These are phyloP conservation scores for Bovichtus diacanthus DNA, from an alignment of 2,797 vertebrate species.

Conservation along the genomic window DNA sequence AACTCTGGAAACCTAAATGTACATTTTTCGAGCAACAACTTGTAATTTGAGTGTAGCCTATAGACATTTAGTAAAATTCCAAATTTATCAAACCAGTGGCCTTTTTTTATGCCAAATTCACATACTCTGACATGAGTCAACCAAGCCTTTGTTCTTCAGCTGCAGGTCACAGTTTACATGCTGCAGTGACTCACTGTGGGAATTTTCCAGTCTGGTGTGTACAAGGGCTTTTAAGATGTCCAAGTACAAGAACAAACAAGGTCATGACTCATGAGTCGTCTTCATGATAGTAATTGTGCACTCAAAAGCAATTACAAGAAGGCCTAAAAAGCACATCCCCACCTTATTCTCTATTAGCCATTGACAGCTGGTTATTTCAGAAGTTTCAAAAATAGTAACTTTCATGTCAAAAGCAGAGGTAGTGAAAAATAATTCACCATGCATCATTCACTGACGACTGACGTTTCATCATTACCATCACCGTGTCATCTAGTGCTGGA, in stretches of 20 bases:
- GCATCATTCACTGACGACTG: not conserved
- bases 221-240: conserved; percentile 14
- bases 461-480: not conserved
- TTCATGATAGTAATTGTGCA: conserved; percentile 20
- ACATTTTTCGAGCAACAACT: not conserved
- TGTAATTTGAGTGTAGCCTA: not conserved
- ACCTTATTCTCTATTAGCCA: not conserved
- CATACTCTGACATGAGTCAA: not conserved
- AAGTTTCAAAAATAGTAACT: not conserved
- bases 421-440: not conserved
- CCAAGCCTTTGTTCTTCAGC: conserved; percentile 8
- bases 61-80: not conserved
- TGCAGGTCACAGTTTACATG: conserved; percentile 5
- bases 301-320: conserved; percentile 34
- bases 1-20: not conserved
- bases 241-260: conserved; percentile 20
- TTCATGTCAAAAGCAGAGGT: not conserved
- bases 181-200: conserved; percentile 46
- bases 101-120: not conserved
- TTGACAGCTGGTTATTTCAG: not conserved
- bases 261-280: conserved; percentile 37
- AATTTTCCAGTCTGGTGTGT: conserved; percentile 28
- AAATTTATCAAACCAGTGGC: not conserved
- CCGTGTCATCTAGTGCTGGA: not conserved
- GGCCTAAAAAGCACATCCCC: not conserved